A percentile compares a stretch with the other conserved stretches of the same genome.
phyloP scores from a whole-genome alignment of 2,797 vertebrate species.

The Sebastes taczanowskii region DNA sequence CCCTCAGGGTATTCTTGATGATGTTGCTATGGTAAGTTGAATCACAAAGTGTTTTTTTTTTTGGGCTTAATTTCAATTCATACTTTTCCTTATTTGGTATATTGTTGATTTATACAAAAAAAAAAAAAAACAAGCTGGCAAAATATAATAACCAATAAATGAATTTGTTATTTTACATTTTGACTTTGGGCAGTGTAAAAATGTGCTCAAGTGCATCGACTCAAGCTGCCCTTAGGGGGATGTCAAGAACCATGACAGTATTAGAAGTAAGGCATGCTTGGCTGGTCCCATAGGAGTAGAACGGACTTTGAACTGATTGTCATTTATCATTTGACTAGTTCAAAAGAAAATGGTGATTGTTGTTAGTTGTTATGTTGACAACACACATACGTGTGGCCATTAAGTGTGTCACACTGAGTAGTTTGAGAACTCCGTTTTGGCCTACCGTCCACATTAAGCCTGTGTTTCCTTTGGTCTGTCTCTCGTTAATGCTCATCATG shows the following conservation, averaged over 20 bases:
- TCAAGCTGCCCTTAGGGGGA: neutral
- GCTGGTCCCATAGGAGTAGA: no score
- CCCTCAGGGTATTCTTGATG: constrained; percentile 98
- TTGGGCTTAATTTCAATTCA: neutral
- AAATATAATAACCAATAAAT: neutral
- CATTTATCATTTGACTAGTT: accelerated
- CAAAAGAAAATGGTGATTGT: no score
- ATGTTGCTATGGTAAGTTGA: constrained; percentile 96
- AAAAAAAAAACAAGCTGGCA: neutral
- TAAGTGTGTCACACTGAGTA: no score
- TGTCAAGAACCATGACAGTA: neutral
- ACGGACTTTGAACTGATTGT: no score
- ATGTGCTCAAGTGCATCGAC: no score
- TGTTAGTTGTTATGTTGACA: no score
- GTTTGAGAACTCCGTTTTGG: no score
- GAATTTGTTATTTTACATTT: neutral
- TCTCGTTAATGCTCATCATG: no score
- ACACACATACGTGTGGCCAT: no score
- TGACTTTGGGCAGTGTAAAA: neutral
- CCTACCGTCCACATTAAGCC: no score
- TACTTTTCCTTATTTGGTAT: neutral
- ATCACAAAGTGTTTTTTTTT: neutral
- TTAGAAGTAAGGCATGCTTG: neutral
- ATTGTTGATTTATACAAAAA: neutral
- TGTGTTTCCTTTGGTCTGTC: no score